These are phyloP conservation scores for Himantopus leucocephalus DNA, from an alignment of 2,113 vertebrate genomes.

Conservation along the genomic window DNA sequence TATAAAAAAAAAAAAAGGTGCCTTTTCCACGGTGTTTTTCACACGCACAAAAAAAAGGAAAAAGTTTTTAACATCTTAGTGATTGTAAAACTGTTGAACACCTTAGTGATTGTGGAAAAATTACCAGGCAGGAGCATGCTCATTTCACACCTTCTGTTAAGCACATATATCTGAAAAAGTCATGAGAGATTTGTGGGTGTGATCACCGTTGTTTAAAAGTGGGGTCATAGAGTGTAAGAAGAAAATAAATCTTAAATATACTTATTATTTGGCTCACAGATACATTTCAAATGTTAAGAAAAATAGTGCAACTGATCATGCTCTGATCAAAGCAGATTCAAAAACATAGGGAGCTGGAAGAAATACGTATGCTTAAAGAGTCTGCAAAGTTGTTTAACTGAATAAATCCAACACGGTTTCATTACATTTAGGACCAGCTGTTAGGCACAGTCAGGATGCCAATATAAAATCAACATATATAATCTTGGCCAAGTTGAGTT, in stretches of 20 bases:
- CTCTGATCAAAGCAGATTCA: background rate
- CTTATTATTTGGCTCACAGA: background rate
- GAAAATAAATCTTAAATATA: background rate
- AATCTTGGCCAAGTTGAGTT: slow-evolving; percentile 46
- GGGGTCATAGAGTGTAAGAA: background rate
- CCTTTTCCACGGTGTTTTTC: background rate
- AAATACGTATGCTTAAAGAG: background rate
- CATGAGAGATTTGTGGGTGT: background rate
- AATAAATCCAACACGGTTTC: slow-evolving; percentile 36
- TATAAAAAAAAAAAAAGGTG: background rate
- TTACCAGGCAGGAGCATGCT: background rate
- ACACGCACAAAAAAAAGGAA: too few relatives aligned
- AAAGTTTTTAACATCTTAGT: background rate
- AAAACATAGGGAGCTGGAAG: background rate
- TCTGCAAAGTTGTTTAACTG: slow-evolving; percentile 53
- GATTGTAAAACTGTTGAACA: background rate
- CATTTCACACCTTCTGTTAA: background rate
- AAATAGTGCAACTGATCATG: background rate
- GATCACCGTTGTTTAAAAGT: background rate
- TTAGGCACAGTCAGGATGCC: slow-evolving; percentile 59
- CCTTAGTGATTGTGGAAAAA: background rate
- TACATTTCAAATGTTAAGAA: background rate
- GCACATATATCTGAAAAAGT: background rate
- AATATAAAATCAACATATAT: slow-evolving; percentile 60
- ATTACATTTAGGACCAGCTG: slow-evolving; percentile 53